Conservation (phyloP, 2,797 vertebrate species). For the Champsocephalus esox region DNA sequence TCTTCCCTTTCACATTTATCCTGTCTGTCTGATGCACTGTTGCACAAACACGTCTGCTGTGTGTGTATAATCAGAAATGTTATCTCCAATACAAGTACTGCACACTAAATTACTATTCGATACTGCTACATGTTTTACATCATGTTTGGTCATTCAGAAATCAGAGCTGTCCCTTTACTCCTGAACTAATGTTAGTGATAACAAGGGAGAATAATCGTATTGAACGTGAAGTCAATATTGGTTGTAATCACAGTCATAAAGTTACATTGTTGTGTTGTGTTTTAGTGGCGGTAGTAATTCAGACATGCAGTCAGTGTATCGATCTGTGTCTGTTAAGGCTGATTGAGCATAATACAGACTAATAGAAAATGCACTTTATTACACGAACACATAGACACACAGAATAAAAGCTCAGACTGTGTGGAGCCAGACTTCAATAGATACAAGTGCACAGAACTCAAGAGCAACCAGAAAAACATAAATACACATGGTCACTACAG, state of each 20-base stretch:
- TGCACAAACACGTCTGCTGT: neutral
- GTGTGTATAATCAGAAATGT: neutral
- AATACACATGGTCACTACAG: neutral
- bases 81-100: neutral
- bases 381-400: conserved; percentile 28
- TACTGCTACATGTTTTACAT: neutral
- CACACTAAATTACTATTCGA: neutral
- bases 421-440: conserved; percentile 17
- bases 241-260: conserved; percentile 79
- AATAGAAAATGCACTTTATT: conserved; percentile 60
- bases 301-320: conserved; percentile 62
- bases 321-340: conserved; percentile 73
- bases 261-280: conserved; percentile 64
- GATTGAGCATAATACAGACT: conserved; percentile 73
- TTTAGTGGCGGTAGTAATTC: conserved; percentile 60
- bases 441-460: neutral
- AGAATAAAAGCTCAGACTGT: conserved; percentile 12
- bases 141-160: conserved; percentile 17
- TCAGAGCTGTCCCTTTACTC: neutral
- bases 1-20: neutral
- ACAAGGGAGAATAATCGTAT: conserved; percentile 63
- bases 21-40: neutral
- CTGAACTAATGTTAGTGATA: conserved; percentile 64
- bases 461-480: neutral
- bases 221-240: conserved; percentile 70